Evolutionary conservation across 2,797 vertebrate species (phyloP).

Genomic region (Pogonophryne albipinna): DNA sequence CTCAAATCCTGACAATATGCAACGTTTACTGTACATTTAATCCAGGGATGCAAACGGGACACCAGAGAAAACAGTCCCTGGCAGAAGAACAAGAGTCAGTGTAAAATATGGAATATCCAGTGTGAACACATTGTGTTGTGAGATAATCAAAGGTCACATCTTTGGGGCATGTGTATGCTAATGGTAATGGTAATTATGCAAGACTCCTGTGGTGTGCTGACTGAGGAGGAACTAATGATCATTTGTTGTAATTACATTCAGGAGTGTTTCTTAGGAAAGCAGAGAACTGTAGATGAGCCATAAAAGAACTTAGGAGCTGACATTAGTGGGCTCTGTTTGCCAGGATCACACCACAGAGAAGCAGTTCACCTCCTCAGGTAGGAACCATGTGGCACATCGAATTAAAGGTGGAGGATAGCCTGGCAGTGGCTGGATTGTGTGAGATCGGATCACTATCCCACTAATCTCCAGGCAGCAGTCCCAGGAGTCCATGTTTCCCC

Average conservation of each 20-base stretch:
- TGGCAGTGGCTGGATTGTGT: constrained; percentile 54
- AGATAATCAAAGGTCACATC: constrained; percentile 38
- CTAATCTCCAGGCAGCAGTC: constrained; percentile 64
- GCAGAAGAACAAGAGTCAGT: constrained; percentile 9
- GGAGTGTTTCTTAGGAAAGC: constrained; percentile 22
- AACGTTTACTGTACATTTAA: constrained; percentile 7
- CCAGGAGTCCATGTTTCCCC: constrained; percentile 62
- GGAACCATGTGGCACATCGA: constrained; percentile 25
- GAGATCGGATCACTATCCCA: constrained; percentile 67
- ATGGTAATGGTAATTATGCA: constrained; percentile 54
- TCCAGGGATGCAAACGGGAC: constrained; percentile 14
- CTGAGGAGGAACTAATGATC: constrained; percentile 44
- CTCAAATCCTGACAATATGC: neutral
- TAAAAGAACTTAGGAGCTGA: constrained; percentile 31
- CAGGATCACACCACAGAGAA: constrained; percentile 36
- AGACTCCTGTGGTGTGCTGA: constrained; percentile 34
- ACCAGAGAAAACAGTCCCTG: neutral
- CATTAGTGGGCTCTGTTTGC: constrained; percentile 38
- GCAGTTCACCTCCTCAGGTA: constrained; percentile 38
- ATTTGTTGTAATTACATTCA: constrained; percentile 64
- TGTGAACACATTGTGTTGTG: constrained; percentile 32
- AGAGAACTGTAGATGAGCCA: constrained; percentile 18
- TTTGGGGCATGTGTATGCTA: constrained; percentile 22
- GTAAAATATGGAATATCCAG: constrained; percentile 17
- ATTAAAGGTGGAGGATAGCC: constrained; percentile 23